These are phyloP conservation scores for Aphrocallistes beatrix DNA, from an alignment of 37 sponge, comb jelly and placozoan species.

Conservation along the genomic window DNA sequence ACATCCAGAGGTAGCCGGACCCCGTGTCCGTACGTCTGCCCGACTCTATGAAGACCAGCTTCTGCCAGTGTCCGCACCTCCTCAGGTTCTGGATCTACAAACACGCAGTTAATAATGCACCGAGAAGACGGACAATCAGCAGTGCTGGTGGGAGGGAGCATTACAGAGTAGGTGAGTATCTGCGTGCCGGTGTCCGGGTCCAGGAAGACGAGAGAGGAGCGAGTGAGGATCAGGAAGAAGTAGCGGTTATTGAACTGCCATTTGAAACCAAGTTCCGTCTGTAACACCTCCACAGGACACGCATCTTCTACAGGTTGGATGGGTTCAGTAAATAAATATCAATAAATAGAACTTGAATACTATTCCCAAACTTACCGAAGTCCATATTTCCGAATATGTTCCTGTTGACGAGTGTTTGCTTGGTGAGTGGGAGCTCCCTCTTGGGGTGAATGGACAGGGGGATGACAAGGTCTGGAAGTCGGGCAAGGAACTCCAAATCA, in stretches of 20 bases:
- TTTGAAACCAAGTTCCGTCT: background rate
- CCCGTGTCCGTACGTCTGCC: conserved; percentile 9
- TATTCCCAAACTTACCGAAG: too few relatives aligned
- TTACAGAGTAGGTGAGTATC: background rate
- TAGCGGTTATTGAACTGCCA: background rate
- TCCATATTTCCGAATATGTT: background rate
- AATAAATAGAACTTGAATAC: background rate
- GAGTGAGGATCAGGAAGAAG: background rate
- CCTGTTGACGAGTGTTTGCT: background rate
- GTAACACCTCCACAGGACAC: background rate
- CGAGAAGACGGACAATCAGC: background rate
- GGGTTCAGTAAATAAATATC: background rate
- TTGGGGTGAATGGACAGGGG: background rate
- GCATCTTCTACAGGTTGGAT: background rate
- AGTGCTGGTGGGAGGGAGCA: background rate
- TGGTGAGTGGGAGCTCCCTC: background rate
- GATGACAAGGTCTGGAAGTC: background rate
- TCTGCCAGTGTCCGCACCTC: conserved; percentile 7
- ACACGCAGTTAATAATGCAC: background rate
- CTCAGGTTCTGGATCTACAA: background rate
- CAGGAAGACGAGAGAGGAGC: background rate
- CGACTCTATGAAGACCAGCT: background rate
- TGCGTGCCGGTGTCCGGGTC: background rate
- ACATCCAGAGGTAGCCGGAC: background rate
- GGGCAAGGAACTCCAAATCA: background rate